A percentile compares a stretch with the other conserved stretches of the same genome.
These are phyloP conservation scores for Benitochromis conjunctus DNA, from an alignment of 2,113 vertebrate species.

Conservation along the genomic window DNA sequence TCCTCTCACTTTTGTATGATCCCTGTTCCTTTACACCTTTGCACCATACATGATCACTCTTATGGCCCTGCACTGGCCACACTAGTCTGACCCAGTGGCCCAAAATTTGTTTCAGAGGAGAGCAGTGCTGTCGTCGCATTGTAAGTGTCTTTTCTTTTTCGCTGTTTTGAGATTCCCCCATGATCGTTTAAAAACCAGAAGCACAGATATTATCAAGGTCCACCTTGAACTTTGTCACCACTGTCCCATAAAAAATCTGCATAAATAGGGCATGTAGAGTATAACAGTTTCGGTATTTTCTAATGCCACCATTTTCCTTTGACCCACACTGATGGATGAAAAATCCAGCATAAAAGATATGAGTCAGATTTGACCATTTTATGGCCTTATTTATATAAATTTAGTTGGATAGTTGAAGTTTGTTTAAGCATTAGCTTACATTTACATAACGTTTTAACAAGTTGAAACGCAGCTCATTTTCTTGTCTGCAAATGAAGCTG, in stretches of 20 bases:
- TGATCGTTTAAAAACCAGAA: not conserved
- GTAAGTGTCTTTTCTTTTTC: not conserved
- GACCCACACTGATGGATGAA: not conserved
- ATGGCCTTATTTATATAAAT: not conserved
- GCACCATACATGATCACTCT: not conserved
- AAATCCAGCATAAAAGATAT: not conserved
- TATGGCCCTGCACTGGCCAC: not conserved
- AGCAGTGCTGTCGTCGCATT: not conserved
- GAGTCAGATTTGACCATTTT: not conserved
- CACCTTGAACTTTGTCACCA: not conserved
- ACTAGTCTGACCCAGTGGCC: not conserved
- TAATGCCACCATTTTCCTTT: not conserved
- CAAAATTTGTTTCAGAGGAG: not conserved
- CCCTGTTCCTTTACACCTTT: not conserved
- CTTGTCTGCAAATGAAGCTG: not conserved
- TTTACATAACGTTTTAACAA: not conserved
- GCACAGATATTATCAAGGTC: not conserved
- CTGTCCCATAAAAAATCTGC: not conserved
- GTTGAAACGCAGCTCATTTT: not conserved
- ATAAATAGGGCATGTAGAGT: not conserved
- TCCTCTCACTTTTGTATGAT: not conserved
- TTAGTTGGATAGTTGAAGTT: not conserved
- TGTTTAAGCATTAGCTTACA: not conserved
- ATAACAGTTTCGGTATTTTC: not conserved
- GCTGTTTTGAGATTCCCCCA: not conserved